phyloP scores from a whole-genome alignment of 2,797 vertebrate genomes.

The Todus mexicanus region DNA sequence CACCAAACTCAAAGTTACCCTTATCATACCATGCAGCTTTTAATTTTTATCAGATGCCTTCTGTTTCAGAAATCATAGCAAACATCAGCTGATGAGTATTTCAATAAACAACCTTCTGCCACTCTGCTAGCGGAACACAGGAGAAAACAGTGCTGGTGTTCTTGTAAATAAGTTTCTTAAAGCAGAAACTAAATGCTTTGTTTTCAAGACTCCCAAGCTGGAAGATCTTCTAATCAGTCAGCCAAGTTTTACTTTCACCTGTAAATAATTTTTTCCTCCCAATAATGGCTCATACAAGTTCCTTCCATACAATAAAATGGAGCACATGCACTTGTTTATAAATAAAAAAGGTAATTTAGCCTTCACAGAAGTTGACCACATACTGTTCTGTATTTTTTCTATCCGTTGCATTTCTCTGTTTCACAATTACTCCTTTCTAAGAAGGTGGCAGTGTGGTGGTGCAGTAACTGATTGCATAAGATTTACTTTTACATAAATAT shows the following conservation, averaged over 20 bases:
- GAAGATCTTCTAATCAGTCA: neutral
- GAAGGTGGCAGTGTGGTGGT: neutral
- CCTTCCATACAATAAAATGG: neutral
- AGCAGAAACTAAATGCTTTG: neutral
- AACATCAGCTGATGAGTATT: neutral
- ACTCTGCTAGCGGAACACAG: neutral
- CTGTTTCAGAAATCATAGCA: neutral
- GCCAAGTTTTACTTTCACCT: conserved; percentile 11
- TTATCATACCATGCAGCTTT: neutral
- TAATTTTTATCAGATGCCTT: neutral
- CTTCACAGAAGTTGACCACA: neutral
- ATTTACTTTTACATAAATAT: neutral
- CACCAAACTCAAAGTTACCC: neutral
- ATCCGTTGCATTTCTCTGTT: neutral
- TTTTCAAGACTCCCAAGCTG: neutral
- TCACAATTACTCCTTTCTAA: neutral
- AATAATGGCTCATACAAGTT: neutral
- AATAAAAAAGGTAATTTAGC: neutral
- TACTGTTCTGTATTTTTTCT: neutral
- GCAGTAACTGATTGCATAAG: neutral
- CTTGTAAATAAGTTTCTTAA: neutral
- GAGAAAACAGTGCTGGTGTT: neutral
- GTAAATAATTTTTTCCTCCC: neutral
- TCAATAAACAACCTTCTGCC: neutral
- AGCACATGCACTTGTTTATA: neutral